A percentile compares a stretch with the other conserved stretches of the same genome.
Conservation (phyloP, 2,113 vertebrate genomes). For the Terrapene triunguis region DNA sequence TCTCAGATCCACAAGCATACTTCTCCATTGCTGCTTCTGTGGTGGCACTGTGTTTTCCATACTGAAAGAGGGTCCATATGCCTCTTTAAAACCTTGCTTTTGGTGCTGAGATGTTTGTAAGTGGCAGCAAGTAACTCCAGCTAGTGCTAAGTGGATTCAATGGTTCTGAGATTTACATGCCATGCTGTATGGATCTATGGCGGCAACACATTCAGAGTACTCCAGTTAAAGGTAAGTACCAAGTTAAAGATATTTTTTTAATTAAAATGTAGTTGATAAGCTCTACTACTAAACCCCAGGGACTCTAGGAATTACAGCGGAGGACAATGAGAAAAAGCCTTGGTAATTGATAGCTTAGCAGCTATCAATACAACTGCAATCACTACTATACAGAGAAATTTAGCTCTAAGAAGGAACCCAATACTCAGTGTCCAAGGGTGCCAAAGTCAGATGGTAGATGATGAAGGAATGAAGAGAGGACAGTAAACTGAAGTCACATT, state of each 20-base stretch:
- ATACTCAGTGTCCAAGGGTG: fast-evolving
- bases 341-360: background rate
- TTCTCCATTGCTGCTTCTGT: background rate
- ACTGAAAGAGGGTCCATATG: background rate
- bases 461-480: background rate
- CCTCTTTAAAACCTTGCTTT: background rate
- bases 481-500: background rate
- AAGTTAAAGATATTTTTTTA: background rate
- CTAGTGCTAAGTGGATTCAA: background rate
- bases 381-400: background rate
- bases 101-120: background rate
- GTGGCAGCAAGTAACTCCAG: background rate
- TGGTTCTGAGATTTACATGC: background rate
- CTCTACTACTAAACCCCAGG: background rate
- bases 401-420: background rate
- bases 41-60: background rate
- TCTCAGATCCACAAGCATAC: background rate
- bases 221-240: background rate
- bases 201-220: background rate
- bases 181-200: background rate
- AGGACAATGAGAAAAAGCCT: background rate
- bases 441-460: background rate
- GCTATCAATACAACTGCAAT: conserved; percentile 7
- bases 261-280: conserved; percentile 7
- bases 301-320: background rate